These are phyloP conservation scores for Daboia siamensis DNA, from an alignment of 2,113 vertebrate species.

Conservation along the genomic window DNA sequence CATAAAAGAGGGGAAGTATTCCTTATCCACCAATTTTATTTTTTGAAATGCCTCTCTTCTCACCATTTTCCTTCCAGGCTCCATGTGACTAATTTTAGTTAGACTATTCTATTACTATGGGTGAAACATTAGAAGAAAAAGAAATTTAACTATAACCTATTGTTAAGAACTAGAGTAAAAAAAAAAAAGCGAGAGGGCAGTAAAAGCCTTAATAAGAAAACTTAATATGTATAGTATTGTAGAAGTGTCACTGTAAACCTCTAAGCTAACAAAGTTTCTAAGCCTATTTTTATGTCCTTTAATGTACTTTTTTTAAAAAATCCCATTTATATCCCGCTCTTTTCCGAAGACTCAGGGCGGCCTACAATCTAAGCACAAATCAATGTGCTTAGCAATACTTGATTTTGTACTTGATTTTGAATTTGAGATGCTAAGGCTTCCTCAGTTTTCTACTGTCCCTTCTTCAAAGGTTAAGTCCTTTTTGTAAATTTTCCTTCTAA, in stretches of 20 bases:
- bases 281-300: background rate
- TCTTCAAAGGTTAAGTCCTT: background rate
- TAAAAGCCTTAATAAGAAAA: background rate
- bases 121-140: conserved; percentile 37
- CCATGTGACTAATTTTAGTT: conserved; percentile 27
- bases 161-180: conserved; percentile 3
- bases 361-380: no score
- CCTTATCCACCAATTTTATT: background rate
- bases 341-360: no score
- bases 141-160: background rate
- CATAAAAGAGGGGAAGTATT: background rate
- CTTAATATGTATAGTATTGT: background rate
- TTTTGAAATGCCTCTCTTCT: background rate
- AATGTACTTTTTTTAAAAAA: background rate
- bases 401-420: background rate
- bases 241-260: background rate
- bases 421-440: background rate
- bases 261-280: background rate
- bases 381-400: no score
- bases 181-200: background rate
- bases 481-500: background rate
- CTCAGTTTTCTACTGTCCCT: background rate
- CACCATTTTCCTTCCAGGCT: background rate
- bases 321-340: no score
- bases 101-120: conserved; percentile 39